A percentile compares a stretch with the other conserved stretches of the same genome.
Conservation (phyloP, 2,888 invertebrate genomes). For the Polydrusus tereticollis region DNA sequence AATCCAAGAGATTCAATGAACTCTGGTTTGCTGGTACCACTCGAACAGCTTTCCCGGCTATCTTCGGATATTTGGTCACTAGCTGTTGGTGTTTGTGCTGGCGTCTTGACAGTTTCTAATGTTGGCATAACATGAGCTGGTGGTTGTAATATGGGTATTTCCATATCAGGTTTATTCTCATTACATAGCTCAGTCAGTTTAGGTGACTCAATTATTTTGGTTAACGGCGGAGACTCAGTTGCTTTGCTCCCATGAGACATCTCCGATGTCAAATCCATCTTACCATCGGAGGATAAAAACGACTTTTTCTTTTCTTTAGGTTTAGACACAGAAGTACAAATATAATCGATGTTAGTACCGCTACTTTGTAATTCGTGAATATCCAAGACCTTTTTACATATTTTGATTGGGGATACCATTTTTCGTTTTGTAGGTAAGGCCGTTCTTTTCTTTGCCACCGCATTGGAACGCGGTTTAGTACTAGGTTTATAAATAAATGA, state of each 20-base stretch:
- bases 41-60: not conserved
- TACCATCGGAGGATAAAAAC: not conserved
- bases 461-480: not conserved
- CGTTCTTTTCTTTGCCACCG: conserved; percentile 28
- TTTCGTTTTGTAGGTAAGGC: conserved; percentile 6
- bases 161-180: not conserved
- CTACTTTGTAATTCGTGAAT: not conserved
- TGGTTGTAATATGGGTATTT: not conserved
- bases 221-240: not conserved
- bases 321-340: conserved; percentile 12
- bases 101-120: not conserved
- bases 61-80: not conserved
- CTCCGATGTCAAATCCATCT: not conserved
- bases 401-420: conserved; percentile 31
- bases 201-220: not conserved
- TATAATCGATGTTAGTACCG: not conserved
- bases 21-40: conserved; percentile 5
- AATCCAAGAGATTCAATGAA: conserved; percentile 38
- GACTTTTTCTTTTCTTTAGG: not conserved
- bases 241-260: not conserved
- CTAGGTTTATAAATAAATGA: conserved; percentile 26
- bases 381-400: conserved; percentile 20
- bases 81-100: not conserved
- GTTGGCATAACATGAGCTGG: not conserved
- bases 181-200: not conserved